Conservation (phyloP, 2,797 vertebrate species). For the Graptemys geographica region DNA sequence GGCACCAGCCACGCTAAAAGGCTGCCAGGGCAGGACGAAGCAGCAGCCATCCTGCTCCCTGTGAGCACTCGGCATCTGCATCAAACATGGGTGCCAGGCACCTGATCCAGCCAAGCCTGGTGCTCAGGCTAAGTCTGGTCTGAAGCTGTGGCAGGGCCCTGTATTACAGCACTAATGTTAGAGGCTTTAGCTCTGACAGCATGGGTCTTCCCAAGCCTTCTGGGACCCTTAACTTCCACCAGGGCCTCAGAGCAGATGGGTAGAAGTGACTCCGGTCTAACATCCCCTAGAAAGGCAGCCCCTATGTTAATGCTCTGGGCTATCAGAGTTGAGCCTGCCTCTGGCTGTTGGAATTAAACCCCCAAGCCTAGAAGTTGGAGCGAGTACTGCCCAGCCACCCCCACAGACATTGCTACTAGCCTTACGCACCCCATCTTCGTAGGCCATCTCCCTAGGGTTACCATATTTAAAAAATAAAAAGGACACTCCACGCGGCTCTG, state of each 20-base stretch:
- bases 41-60: background rate
- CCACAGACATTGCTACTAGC: background rate
- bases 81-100: background rate
- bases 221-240: background rate
- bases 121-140: background rate
- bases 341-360: background rate
- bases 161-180: background rate
- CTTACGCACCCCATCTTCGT: background rate
- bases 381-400: background rate
- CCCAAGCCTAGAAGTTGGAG: background rate
- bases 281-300: background rate
- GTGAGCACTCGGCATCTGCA: background rate
- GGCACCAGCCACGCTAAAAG: background rate
- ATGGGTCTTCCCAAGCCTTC: background rate
- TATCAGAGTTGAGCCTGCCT: background rate
- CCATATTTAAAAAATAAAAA: too few relatives aligned
- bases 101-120: background rate
- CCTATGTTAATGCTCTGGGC: background rate
- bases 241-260: background rate
- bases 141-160: background rate
- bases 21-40: background rate
- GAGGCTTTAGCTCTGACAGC: background rate
- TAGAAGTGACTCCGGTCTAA: background rate
- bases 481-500: too few relatives aligned
- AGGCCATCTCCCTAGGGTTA: background rate